Base-by-base conservation (phyloP, 2,888 invertebrate species). In the Antheraea yamamai region DNA sequence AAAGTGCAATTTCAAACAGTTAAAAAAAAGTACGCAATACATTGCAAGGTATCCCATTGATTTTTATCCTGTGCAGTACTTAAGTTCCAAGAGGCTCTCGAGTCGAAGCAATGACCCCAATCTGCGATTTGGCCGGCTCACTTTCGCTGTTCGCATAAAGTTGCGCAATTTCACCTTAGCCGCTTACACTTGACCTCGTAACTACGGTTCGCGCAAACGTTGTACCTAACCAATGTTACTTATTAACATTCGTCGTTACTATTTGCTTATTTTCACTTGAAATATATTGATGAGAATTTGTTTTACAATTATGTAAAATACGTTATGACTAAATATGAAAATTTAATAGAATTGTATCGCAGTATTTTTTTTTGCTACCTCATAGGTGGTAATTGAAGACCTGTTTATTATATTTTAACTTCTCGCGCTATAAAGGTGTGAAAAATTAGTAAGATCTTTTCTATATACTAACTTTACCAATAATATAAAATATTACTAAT, bases 131-230 rank as follows among this genome's bases (percentile, higher is more conserved):
- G 88, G 90, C 88, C 87, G 87, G 85, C 88, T 89, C 85, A 91
- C 94, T 95, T 94, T 95, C 94, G 92, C 92, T 85, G 82, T 78
- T 39, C 78, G 75, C 78, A 75, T 78, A 79, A 76, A 77, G 81
- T 95, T 93, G 90, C 92, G 92, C 91, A 94, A 95, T 87, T 85
- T 89, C 90, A 91, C 92, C 91, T 93, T 91, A 92, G 88, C 88
- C 87, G 89, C 92, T 93, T 93, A 92, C 93, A 93, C 94, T 94
- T 94, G 94, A 93, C 94, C 93, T 88, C 89, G 86, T 80, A 83
- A 85, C 83, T 82, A 84, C 83, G 84, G 81, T 81, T 81, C 80
- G 83, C 80, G 81, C 78, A 78, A 78, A 83, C 82, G 81, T 79
- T 79, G 78, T 79, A 81, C 81, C 78, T 79, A 79, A 78, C 77